Evolutionary conservation across 1,140 invertebrate genomes (phyloP), one percentile per base, ranked within the genome.

Genomic region (Hyphantria cunea): DNA sequence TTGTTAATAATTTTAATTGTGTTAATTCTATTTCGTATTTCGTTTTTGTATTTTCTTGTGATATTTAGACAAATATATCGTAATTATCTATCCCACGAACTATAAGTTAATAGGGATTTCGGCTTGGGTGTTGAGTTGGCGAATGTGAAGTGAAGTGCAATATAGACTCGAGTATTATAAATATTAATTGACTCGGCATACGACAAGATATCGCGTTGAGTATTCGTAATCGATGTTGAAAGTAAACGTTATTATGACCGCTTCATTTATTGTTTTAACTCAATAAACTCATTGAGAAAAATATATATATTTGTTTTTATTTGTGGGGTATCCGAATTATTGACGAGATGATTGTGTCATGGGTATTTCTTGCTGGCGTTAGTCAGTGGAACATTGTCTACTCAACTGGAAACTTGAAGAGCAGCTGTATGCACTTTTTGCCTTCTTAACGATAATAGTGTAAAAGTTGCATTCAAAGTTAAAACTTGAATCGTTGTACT

Each of bases 11-110:
- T 86, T 80, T 85, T 86, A 84, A 90, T 84, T 82, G 82, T 83
- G 81, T 87, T 85, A 86, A 88, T 87, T 82, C 80, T 90, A 88
- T 88, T 74, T 76, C 76, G 76, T 89, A 87, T 87, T 86, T 87
- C 82, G 82, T 89, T 89, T 90, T 87, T 84, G 89, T 88, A 77
- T 86, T 84, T 90, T 84, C 85, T 90, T 90, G 88, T 90, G 88
- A 90, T 90, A 90, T 89, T 86, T 90, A 90, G 86, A 89, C 80
- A 89, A 90, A 82, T 88, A 87, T 88, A 89, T 88, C 76, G 78
- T 89, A 84, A 85, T 77, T 67, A 75, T 81, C 54, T 72, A 80
- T 82, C 85, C 85, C 87, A 84, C 78, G 83, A 87, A 87, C 84
- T 90, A 73, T 85, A 89, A 90, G 87, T 90, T 87, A 76, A 65